Conservation (phyloP, 1,140 invertebrate genomes). For the Drosophila mauritiana region DNA sequence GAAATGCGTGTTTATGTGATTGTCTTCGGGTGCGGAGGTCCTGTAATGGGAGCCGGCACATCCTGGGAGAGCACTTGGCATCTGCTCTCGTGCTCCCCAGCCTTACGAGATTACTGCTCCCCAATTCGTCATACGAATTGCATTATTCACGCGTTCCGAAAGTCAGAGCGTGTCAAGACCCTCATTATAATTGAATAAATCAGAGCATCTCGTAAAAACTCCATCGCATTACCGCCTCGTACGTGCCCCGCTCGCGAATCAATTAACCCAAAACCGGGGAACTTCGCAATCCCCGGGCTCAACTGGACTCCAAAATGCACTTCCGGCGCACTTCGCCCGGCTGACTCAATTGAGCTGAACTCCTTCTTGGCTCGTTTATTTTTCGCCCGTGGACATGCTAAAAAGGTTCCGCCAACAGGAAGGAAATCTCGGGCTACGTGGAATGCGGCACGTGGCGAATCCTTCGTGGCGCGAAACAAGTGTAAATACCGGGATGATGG, state of each 20-base stretch:
- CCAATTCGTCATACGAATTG: conserved; percentile 35
- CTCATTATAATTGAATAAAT: conserved; percentile 62
- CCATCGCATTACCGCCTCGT: conserved; percentile 14
- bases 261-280: conserved; percentile 57
- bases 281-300: conserved; percentile 50
- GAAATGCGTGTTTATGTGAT: conserved; percentile 76
- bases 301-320: conserved; percentile 41
- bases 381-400: conserved; percentile 53
- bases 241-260: conserved; percentile 66
- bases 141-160: conserved; percentile 51
- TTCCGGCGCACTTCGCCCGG: neutral
- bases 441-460: conserved; percentile 53
- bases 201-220: conserved; percentile 23
- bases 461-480: conserved; percentile 59
- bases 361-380: conserved; percentile 51
- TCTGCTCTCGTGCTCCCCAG: conserved; percentile 2
- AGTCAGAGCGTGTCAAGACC: conserved; percentile 26
- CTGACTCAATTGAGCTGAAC: conserved; percentile 12
- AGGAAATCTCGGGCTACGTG: conserved; percentile 54
- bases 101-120: conserved; percentile 36
- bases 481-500: conserved; percentile 76
- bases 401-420: conserved; percentile 59
- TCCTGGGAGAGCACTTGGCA: conserved; percentile 2
- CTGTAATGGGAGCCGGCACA: conserved; percentile 11
- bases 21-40: conserved; percentile 30